These are phyloP conservation scores for Gymnocephalus cernua DNA, from an alignment of 2,113 vertebrate genomes.

Conservation along the genomic window DNA sequence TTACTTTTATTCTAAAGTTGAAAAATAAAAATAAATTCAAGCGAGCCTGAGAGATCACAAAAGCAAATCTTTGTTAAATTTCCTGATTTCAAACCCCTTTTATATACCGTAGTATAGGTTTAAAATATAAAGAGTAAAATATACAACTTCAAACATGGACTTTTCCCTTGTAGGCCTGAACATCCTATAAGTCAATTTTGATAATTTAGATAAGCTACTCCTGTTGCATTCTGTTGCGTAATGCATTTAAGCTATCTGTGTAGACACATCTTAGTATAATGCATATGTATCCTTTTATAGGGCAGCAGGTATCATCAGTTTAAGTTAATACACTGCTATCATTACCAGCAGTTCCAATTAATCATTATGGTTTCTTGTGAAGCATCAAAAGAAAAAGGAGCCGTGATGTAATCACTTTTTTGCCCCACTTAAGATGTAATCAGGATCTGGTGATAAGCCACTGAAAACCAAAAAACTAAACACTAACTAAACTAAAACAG, in stretches of 20 bases:
- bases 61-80: neutral
- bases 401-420: constrained; percentile 47
- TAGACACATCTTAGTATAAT: neutral
- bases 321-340: neutral
- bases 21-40: neutral
- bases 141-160: neutral
- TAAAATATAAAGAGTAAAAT: neutral
- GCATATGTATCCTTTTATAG: neutral
- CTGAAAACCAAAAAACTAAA: too few species aligned
- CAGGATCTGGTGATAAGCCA: constrained; percentile 21
- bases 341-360: constrained; percentile 1
- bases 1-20: neutral
- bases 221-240: neutral
- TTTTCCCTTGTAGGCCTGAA: neutral
- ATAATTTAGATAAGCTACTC: neutral
- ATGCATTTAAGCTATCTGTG: neutral
- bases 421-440: constrained; percentile 21
- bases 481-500: neutral
- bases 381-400: neutral
- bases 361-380: neutral
- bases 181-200: neutral
- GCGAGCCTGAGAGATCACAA: neutral
- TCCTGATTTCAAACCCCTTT: neutral
- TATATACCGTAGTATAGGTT: too few species aligned
- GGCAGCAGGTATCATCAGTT: neutral